A percentile compares a stretch with the other conserved stretches of the same genome.
Conservation (phyloP, 2,888 invertebrate genomes). For the Zaprionus bogoriensis region DNA sequence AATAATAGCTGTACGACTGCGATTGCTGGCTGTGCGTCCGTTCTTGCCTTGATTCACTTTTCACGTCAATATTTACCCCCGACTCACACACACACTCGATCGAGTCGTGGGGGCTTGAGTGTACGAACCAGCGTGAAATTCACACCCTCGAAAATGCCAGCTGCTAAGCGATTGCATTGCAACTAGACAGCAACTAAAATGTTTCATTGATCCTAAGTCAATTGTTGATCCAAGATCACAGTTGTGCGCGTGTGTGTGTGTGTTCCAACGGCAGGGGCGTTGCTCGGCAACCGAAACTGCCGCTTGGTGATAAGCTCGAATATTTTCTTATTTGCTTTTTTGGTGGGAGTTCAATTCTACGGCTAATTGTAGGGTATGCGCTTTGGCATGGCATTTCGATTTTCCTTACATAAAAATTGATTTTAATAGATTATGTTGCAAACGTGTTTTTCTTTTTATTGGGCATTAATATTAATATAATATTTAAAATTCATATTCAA, state of each 20-base stretch:
- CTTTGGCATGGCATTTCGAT: not conserved
- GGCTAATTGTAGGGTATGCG: slow-evolving; percentile 22
- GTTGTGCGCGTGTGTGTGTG: slow-evolving; percentile 16
- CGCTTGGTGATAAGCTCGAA: slow-evolving; percentile 31
- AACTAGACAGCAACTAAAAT: slow-evolving; percentile 18
- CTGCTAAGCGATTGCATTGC: slow-evolving; percentile 37
- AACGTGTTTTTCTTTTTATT: too few relatives aligned
- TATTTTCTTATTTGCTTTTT: not conserved
- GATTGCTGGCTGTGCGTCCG: slow-evolving; percentile 33
- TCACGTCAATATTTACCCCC: slow-evolving; percentile 50
- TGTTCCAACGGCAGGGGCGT: slow-evolving; percentile 38
- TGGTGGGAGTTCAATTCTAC: slow-evolving; percentile 5
- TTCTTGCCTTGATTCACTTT: slow-evolving; percentile 62
- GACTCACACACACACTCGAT: slow-evolving; percentile 20
- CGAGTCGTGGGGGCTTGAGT: slow-evolving; percentile 4
- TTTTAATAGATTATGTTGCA: too few relatives aligned
- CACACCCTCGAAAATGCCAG: slow-evolving; percentile 60
- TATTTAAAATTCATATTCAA: too few relatives aligned
- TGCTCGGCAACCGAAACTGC: slow-evolving; percentile 7
- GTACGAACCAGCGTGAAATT: slow-evolving; percentile 43
- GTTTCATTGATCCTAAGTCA: slow-evolving; percentile 19
- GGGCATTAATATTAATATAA: too few relatives aligned
- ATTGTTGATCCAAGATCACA: slow-evolving; percentile 33
- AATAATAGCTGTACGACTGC: not conserved
- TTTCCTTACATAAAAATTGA: too few relatives aligned